These are phyloP conservation scores for Tor tambroides DNA, from an alignment of 2,113 vertebrate species.

Conservation along the genomic window DNA sequence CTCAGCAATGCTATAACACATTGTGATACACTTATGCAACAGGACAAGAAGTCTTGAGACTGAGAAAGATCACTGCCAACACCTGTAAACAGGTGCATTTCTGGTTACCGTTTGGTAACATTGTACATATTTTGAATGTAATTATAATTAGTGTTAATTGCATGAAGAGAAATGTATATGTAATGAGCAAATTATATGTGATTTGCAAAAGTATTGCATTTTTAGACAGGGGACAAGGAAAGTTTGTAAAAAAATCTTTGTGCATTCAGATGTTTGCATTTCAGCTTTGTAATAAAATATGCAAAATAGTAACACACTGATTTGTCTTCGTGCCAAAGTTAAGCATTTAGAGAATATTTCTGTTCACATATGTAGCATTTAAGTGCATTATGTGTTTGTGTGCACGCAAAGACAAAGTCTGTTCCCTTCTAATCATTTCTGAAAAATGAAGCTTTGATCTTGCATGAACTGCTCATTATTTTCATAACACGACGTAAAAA, in stretches of 20 bases:
- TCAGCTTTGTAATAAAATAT: constrained; percentile 45
- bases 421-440: constrained; percentile 56
- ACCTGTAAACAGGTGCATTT: constrained; percentile 16
- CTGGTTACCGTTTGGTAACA: background rate
- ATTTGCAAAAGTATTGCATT: background rate
- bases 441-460: constrained; percentile 69
- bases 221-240: background rate
- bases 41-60: background rate
- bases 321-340: background rate
- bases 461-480: constrained; percentile 64
- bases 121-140: constrained; percentile 31
- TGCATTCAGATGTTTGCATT: background rate
- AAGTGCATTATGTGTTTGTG: background rate
- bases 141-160: background rate
- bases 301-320: background rate
- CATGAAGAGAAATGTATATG: background rate
- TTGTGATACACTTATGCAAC: constrained; percentile 21
- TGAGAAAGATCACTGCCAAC: background rate
- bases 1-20: constrained; percentile 62
- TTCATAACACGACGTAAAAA: constrained; percentile 64
- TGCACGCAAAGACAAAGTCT: constrained; percentile 46
- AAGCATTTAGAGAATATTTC: background rate
- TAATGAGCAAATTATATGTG: background rate
- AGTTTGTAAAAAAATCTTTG: background rate
- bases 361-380: constrained; percentile 33